phyloP scores from a whole-genome alignment of 1,140 invertebrate genomes.

The Pogonus chalceus region DNA sequence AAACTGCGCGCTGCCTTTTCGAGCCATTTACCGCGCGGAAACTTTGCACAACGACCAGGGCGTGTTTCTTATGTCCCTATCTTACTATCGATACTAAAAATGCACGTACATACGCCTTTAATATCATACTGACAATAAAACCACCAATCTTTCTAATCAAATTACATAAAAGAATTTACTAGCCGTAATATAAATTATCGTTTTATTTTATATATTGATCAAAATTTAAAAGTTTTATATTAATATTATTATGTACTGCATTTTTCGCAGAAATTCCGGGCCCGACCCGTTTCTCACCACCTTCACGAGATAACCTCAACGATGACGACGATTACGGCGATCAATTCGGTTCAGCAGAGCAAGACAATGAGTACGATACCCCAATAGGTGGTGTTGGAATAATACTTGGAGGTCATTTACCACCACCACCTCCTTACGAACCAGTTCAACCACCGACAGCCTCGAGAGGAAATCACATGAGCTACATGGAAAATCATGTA shows the following conservation, averaged over 20 bases:
- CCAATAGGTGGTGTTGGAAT: constrained; percentile 6
- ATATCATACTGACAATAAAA: constrained; percentile 6
- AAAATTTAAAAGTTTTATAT: constrained; percentile 16
- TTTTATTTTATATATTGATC: constrained; percentile 13
- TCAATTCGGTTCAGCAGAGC: constrained; percentile 34
- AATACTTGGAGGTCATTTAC: background rate
- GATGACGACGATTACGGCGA: constrained; percentile 32
- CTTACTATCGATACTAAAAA: background rate
- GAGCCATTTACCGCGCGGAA: no score
- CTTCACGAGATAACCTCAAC: constrained; percentile 22
- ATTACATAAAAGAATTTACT: background rate
- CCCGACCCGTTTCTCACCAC: constrained; percentile 32
- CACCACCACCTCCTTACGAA: constrained; percentile 11
- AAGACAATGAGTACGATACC: constrained; percentile 28
- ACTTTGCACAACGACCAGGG: no score
- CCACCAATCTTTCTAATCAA: constrained; percentile 1
- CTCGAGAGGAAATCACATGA: constrained; percentile 12
- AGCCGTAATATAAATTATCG: constrained; percentile 11
- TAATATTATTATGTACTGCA: constrained; percentile 13
- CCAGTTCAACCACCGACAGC: constrained; percentile 16
- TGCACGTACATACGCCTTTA: background rate
- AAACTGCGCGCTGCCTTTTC: no score
- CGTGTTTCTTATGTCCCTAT: no score
- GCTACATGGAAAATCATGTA: constrained; percentile 19
- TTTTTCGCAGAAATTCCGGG: constrained; percentile 42